These are phyloP conservation scores for Piaya cayana DNA, from an alignment of 2,113 vertebrate genomes.

Conservation along the genomic window DNA sequence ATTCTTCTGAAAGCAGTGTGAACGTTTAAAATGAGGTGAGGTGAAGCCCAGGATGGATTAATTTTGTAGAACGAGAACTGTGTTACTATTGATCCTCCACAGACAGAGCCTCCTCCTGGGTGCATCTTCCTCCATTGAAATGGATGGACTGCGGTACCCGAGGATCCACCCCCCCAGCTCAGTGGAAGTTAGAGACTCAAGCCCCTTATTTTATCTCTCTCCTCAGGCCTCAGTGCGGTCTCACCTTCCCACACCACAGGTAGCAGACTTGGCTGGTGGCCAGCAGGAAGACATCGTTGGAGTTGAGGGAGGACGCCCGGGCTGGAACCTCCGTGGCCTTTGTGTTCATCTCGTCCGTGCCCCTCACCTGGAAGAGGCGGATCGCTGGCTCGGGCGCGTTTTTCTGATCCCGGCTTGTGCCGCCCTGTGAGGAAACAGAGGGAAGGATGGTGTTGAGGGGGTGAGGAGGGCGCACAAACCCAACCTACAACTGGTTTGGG, in stretches of 20 bases:
- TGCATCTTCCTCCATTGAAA: neutral
- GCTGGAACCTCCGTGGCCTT: constrained; percentile 85
- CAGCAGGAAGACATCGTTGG: constrained; percentile 87
- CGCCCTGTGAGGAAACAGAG: constrained; percentile 73
- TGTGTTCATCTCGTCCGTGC: constrained; percentile 83
- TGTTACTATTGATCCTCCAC: no score
- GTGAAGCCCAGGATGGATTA: no score
- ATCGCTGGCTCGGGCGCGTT: constrained; percentile 15
- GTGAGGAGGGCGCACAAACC: neutral
- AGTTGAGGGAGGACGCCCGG: constrained; percentile 85
- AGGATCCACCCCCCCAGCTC: neutral
- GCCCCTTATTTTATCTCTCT: neutral
- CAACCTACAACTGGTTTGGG: neutral
- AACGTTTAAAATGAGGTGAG: no score
- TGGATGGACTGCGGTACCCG: neutral
- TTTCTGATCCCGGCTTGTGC: constrained; percentile 77
- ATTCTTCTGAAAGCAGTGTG: no score
- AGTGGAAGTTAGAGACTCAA: neutral
- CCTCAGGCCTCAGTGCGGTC: accelerated
- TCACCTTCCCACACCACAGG: constrained; percentile 92
- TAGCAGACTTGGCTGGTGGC: constrained; percentile 75
- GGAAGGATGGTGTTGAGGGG: neutral
- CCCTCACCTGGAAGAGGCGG: constrained; percentile 88
- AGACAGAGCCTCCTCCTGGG: neutral
- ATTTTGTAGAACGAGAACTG: no score